Base-by-base conservation (phyloP, 2,888 invertebrate genomes). In the Myopa testacea region DNA sequence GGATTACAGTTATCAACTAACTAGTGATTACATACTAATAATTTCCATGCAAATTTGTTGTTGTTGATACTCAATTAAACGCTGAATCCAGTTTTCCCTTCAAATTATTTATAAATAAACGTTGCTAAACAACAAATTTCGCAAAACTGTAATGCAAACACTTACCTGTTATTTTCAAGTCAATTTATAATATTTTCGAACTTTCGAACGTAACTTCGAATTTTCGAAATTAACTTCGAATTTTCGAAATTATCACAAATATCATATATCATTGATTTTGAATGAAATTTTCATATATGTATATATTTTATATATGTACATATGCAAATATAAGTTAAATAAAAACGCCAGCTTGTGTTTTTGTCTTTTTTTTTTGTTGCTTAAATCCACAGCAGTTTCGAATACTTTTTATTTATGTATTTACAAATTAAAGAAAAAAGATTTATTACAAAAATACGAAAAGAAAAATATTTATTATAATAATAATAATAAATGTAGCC, bases 381-480 rank as follows among this genome's bases (percentile, higher is more conserved):
- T 77, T 77, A 73, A 77, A 77, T 77, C 60, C 73, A 77, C 62
- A 70, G 74, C 77, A 78, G 52, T 78, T 72, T 78, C n/a, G 55
- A 74, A 63, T 38, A 77, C 50, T 74, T 78, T 62, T 62, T 62
- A 62, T 62, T 78, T 78, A 26, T 26, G 26, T 26, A 77, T 77
- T 77, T 77, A 78, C 78, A 78, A 40, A 73, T 58, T 50, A 52
- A 69, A 73, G 37, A 50, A 76, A 62, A 45, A 6, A 45, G 45
- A 8, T 45, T 45, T 45, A 45, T 45, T 45, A 45, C 45, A 45
- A 45, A 45, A 45, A 45, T 45, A 45, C 45, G 45, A 45, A 45
- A 45, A 45, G 45, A 6, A 45, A 45, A 45, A 45, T 45, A 45
- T 8, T 45, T 1, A 45, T 45, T 45, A 8, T 45, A 26, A 26